Evolutionary conservation across 2,888 invertebrate species (phyloP), one percentile per base, ranked within the genome.

Genomic region (Tryphoninae sp.): DNA sequence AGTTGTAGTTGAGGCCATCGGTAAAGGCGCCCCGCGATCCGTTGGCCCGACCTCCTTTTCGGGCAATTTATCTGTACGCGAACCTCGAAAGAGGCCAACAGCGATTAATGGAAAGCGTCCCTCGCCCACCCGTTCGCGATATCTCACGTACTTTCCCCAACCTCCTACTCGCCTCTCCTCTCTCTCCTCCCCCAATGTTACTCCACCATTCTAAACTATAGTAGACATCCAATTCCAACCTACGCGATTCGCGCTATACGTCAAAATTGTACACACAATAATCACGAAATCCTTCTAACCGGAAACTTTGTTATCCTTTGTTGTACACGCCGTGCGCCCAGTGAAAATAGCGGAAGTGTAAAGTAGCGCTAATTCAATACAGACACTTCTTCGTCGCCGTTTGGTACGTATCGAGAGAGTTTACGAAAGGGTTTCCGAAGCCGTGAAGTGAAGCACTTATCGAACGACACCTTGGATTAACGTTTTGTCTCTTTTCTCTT

Each of bases 11-110:
- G 42, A 79, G 82, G 76, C 71, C 76, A 72, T 79, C 68, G 72
- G 62, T 11, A n/a, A 59, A n/a, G 69, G 40, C 51, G 55, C 19
- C 16, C 65, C 75, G 71, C 71, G 69, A 69, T 16, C 74, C 61
- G 40, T 67, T 75, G 67, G 73, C 58, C 75, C 76, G 79, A 82
- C 82, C 82, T 82, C 79, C 68, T 82, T 82, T 82, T 82, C 79
- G 79, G 79, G 82, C 76, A 82, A 82, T 82, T 82, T 82, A 82
- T 82, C 82, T 82, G 79, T 82, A 78, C 71, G 64, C 72, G 68
- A 76, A 82, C 79, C 82, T 68, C 82, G 76, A 82, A 79, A 82
- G 82, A 79, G 82, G 82, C 82, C 79, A 82, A 82, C 79, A 79
- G 59, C 82, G 82, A 82, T 82, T 82, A 82, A 82, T 82, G 72